phyloP scores from a whole-genome alignment of 2,113 vertebrate species.

The Empidonax alnorum region DNA sequence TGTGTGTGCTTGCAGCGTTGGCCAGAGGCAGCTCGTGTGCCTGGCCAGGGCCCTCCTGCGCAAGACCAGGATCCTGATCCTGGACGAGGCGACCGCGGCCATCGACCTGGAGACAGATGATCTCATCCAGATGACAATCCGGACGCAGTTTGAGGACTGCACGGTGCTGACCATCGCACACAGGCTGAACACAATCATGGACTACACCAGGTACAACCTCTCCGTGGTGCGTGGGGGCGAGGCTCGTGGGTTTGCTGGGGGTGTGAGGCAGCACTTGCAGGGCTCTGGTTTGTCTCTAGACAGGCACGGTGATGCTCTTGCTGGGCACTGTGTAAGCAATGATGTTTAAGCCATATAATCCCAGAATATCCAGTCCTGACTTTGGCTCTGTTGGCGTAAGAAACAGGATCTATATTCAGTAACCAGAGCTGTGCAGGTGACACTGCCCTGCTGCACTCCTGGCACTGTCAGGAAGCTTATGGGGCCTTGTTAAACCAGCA shows the following conservation, averaged over 20 bases:
- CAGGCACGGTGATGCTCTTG: not conserved
- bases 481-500: not conserved
- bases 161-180: slow-evolving; percentile 97
- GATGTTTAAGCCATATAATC: not conserved
- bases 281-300: not conserved
- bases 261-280: not conserved
- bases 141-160: slow-evolving; percentile 91
- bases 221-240: rapidly evolving
- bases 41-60: slow-evolving; percentile 92
- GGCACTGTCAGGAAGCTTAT: not conserved
- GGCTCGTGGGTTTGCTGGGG: rapidly evolving
- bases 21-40: slow-evolving; percentile 94
- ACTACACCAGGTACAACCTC: slow-evolving; percentile 87
- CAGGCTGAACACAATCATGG: slow-evolving; percentile 97
- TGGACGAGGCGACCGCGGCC: slow-evolving; percentile 95
- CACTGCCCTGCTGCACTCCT: not conserved
- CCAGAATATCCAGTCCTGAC: not conserved
- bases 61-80: slow-evolving; percentile 89
- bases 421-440: not conserved
- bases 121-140: slow-evolving; percentile 94
- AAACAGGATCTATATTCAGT: not conserved
- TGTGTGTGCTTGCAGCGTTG: slow-evolving; percentile 77
- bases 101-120: slow-evolving; percentile 94
- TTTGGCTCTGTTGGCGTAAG: not conserved
- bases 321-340: not conserved